These are phyloP conservation scores for Artibeus jamaicensis DNA, from an alignment of 2,797 vertebrate genomes.

Conservation along the genomic window DNA sequence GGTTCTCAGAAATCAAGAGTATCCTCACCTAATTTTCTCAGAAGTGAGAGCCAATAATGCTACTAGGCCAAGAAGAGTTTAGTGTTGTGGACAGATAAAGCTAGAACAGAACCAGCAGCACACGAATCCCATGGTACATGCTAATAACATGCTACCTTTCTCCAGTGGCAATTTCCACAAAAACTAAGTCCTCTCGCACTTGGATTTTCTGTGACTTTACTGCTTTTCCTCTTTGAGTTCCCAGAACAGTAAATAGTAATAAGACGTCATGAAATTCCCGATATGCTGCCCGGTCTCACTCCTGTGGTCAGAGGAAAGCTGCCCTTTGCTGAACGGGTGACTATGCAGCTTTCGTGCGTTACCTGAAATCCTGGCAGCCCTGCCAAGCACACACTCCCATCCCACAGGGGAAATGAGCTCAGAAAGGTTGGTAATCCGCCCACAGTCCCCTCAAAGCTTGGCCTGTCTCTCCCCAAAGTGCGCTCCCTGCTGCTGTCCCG, in stretches of 20 bases:
- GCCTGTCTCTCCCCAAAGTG: background rate
- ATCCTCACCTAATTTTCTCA: background rate
- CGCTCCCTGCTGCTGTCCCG: too few species aligned
- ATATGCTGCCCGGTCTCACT: fast-evolving
- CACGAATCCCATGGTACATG: fast-evolving
- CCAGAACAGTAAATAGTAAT: background rate
- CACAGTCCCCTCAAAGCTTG: background rate
- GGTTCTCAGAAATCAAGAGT: background rate
- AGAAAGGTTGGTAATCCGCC: background rate
- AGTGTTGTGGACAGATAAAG: background rate
- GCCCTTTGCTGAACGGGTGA: fast-evolving
- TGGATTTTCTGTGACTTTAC: background rate
- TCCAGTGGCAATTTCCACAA: background rate
- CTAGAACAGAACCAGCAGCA: background rate
- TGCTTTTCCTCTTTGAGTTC: too few species aligned
- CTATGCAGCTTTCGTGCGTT: fast-evolving
- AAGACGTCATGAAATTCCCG: fast-evolving
- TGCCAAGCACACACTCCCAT: fast-evolving
- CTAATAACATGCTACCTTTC: background rate
- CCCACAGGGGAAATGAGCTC: background rate
- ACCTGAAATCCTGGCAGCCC: background rate
- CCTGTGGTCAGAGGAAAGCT: fast-evolving
- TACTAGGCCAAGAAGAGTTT: background rate
- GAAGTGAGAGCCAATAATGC: background rate
- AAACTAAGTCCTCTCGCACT: background rate